Evolutionary conservation across 2,888 invertebrate species (phyloP).

Genomic region (Scaptomyza parva): DNA sequence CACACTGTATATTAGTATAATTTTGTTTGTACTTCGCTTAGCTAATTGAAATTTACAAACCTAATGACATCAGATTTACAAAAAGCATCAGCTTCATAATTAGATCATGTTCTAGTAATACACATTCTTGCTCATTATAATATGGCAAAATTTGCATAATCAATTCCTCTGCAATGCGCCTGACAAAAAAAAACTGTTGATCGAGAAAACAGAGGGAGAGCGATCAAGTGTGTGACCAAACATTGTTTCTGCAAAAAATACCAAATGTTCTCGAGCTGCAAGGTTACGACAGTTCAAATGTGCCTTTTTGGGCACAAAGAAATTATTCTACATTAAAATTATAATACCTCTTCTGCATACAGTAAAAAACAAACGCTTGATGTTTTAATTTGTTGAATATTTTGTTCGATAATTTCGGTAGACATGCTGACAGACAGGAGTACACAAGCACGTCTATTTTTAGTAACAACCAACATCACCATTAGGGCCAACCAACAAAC

Average conservation of each 20-base stretch:
- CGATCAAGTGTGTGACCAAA: neutral
- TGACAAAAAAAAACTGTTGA: neutral
- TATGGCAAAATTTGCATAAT: too few relatives aligned
- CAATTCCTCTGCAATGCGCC: neutral
- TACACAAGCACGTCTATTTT: constrained; percentile 8
- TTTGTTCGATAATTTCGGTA: constrained; percentile 26
- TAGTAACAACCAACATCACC: constrained; percentile 14
- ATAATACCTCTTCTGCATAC: too few relatives aligned
- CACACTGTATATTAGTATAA: constrained; percentile 20
- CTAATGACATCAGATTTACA: constrained; percentile 35
- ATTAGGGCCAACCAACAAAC: constrained; percentile 60
- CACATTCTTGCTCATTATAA: too few relatives aligned
- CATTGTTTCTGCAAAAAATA: neutral
- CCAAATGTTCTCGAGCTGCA: neutral
- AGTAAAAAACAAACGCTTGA: neutral
- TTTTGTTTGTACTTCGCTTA: constrained; percentile 61
- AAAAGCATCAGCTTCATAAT: constrained; percentile 20
- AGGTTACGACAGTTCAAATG: too few relatives aligned
- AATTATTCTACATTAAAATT: too few relatives aligned
- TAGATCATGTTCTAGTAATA: constrained; percentile 27
- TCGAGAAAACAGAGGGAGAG: neutral
- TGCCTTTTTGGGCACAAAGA: too few relatives aligned
- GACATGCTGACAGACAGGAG: constrained; percentile 2
- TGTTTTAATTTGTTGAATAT: constrained; percentile 17
- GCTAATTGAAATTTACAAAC: constrained; percentile 71